phyloP scores from a whole-genome alignment of 2,113 vertebrate species.

The Orthonyx spaldingii region DNA sequence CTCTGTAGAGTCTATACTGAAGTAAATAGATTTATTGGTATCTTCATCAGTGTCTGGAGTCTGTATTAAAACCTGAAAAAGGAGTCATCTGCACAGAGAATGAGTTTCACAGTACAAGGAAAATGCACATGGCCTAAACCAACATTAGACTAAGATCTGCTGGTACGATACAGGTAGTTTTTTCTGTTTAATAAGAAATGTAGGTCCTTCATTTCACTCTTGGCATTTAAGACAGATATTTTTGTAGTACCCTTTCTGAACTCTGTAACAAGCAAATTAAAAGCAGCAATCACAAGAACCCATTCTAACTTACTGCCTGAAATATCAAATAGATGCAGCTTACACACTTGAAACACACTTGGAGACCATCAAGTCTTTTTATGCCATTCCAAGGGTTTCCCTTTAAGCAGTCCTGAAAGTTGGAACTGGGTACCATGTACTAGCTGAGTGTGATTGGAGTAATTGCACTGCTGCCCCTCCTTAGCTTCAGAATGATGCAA shows the following conservation, averaged over 20 bases:
- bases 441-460: not conserved
- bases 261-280: not conserved
- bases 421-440: not conserved
- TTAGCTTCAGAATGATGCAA: slow-evolving; percentile 17
- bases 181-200: not conserved
- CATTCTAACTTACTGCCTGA: not conserved
- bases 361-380: not conserved
- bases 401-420: not conserved
- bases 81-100: not conserved
- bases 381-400: not conserved
- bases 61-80: not conserved
- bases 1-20: not conserved
- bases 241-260: not conserved
- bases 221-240: slow-evolving; percentile 3
- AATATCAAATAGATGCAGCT: not conserved
- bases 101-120: not conserved
- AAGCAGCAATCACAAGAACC: not conserved
- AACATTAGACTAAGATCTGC: not conserved
- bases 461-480: not conserved
- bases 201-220: not conserved
- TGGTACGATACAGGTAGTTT: not conserved
- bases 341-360: not conserved
- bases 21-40: not conserved
- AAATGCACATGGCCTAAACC: not conserved
- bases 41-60: not conserved